Conservation (phyloP, 53 echinoderm and acorn worm species). For the Holothuria leucospilota region DNA sequence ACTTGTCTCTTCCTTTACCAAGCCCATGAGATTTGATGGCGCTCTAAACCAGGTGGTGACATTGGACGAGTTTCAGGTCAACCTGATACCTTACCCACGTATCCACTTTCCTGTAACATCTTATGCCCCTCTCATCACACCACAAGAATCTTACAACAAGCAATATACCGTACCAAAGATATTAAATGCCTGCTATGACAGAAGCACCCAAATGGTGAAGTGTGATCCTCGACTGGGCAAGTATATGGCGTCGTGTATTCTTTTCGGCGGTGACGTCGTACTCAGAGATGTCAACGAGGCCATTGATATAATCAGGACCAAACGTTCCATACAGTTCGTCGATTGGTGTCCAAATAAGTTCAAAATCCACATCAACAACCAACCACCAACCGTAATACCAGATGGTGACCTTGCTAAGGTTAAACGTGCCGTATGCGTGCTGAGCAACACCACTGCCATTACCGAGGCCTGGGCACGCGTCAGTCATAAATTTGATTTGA, state of each 20-base stretch:
- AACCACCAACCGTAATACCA: slow-evolving; percentile 61
- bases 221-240: slow-evolving; percentile 79
- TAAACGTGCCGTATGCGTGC: slow-evolving; percentile 69
- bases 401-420: background rate
- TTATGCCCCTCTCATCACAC: slow-evolving; percentile 72
- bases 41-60: slow-evolving; percentile 73
- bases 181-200: slow-evolving; percentile 76
- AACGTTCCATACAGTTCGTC: slow-evolving; percentile 84
- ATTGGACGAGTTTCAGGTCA: slow-evolving; percentile 81
- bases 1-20: slow-evolving; percentile 69
- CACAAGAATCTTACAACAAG: slow-evolving; percentile 75
- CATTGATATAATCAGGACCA: slow-evolving; percentile 85
- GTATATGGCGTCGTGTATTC: slow-evolving; percentile 78
- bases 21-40: slow-evolving; percentile 66
- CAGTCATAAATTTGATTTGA: slow-evolving; percentile 95
- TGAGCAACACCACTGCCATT: slow-evolving; percentile 98
- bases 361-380: slow-evolving; percentile 85
- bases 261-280: slow-evolving; percentile 82
- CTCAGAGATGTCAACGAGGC: slow-evolving; percentile 84
- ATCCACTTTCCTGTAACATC: slow-evolving; percentile 73
- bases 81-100: slow-evolving; percentile 83
- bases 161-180: slow-evolving; percentile 74
- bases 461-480: slow-evolving; percentile 97
- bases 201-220: slow-evolving; percentile 78
- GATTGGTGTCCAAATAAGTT: slow-evolving; percentile 91